Base-by-base conservation (phyloP, 2,888 invertebrate genomes). In the Acrobasis suavella region DNA sequence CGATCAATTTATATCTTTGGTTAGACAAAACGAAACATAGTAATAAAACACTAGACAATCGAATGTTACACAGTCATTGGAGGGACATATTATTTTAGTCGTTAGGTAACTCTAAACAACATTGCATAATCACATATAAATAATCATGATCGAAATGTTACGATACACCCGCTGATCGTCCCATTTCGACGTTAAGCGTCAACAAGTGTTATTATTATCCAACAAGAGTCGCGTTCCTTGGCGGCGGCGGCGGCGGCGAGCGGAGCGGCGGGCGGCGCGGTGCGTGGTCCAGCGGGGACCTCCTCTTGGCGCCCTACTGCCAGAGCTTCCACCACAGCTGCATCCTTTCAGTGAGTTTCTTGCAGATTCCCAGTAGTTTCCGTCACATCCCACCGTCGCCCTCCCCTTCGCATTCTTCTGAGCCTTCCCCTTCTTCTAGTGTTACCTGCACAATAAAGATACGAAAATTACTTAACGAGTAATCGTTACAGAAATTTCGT, bases 281-380 rank as follows among this genome's bases (percentile, higher is more conserved):
- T 6, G 32, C 32, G 32, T 7, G 32, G 32, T 1, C 32, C 5
- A 32, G 32, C 32, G 32, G 32, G n/a, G 8, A 32, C 32, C 32
- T 62, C 62, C 63, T 66, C 64, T 65, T 67, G 60, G 63, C 72
- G 77, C 76, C 69, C 80, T 83, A 91, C 85, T 96, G 96, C 94
- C 96, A 96, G 92, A 96, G 95, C 91, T 96, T 95, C 96, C 96
- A 96, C 96, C 96, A 96, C 92, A 95, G 96, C 93, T 96, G 96
- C 93, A 96, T 95, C 93, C 96, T 96, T 93, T 96, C 96, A 93
- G 96, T 95, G 93, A 97, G 94, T 95, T 96, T 97, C 94, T 96
- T 96, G 93, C 96, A 97, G 93, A 97, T 95, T 94, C 96, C 96
- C 91, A 96, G 94, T 93, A 97, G 95, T 96, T 96, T 96, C 96